Base-by-base conservation (phyloP, 2,113 vertebrate genomes). In the Ailuropoda melanoleuca region DNA sequence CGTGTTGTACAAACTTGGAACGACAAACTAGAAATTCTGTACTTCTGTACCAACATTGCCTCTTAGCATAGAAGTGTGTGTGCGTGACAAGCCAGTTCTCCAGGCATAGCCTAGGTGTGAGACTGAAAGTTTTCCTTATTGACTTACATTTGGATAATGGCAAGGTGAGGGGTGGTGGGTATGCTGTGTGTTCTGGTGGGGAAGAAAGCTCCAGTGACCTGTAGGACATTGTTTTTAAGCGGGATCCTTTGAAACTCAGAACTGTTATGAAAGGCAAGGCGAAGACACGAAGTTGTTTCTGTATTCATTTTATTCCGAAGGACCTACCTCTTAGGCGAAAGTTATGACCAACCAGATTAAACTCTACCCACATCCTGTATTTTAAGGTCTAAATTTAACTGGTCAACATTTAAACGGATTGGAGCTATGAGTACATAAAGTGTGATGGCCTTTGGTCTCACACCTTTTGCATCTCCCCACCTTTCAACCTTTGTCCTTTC, bases 71-170 rank as follows among this genome's bases (percentile, higher is more conserved):
- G 98, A 99, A 98, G 98, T 99, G 98, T 99, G 98, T 99, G 98
- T 99, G 43, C 43, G 98, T 99, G 98, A 99, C 99, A 99, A 99
- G 98, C 98, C 98, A 98, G 98, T 99, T 99, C 99, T 99, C 98
- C 98, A 97, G 95, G 99, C 98, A 97, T 98, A 98, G 99, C 98
- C 98, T 99, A 98, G 99, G 98, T 99, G 98, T 99, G 99, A 99
- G 99, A 99, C 98, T 99, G 98, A 99, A 99, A 99, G 98, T 99
- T 99, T 99, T 99, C 99, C 99, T 98, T 98, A 97, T 58, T 92
- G 98, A 98, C 98, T 99, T 98, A 98, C 98, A 98, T 98, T 99
- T 99, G 98, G 98, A 98, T 98, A 97, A 98, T 17, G 15, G 98
- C 93, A 97, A 95, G 70, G 83, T 93, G 94, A 97, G 46, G 92